Conservation (phyloP, 2,797 vertebrate species). For the Anas bahamensis region DNA sequence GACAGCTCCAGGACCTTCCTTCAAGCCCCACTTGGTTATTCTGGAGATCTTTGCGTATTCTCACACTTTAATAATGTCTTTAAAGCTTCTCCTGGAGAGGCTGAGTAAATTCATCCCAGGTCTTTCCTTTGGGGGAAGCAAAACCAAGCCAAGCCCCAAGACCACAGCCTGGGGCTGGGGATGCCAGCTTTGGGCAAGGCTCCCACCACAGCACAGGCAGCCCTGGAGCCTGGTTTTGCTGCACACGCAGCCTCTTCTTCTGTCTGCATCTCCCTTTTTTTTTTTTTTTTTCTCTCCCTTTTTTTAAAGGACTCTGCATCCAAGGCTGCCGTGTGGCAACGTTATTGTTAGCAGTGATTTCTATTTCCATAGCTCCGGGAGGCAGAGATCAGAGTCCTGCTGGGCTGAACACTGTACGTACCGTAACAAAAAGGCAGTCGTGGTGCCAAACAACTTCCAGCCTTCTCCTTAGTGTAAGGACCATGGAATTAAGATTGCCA, state of each 20-base stretch:
- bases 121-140: not conserved
- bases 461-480: constrained; percentile 27
- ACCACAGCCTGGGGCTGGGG: not conserved
- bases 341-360: constrained; percentile 10
- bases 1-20: not conserved
- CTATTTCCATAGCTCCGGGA: constrained; percentile 24
- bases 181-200: not conserved
- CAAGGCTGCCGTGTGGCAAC: not conserved
- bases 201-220: not conserved
- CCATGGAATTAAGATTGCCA: constrained; percentile 60
- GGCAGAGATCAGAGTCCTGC: constrained; percentile 4
- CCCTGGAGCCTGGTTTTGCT: not conserved
- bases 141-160: not conserved
- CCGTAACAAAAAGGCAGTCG: constrained; percentile 29
- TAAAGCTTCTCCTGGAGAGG: no score
- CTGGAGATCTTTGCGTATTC: not conserved
- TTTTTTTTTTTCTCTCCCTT: not conserved
- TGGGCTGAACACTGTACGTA: constrained; percentile 26
- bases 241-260: not conserved
- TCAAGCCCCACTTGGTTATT: not conserved
- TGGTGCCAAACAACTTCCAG: constrained; percentile 21
- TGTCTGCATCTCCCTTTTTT: not conserved
- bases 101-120: no score
- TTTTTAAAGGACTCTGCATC: not conserved
- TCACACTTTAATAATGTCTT: not conserved